Percentiles rank a stretch among this genome's conserved stretches.
Evolutionary conservation across 37 sponge, comb jelly and placozoan species (phyloP).

Genomic region (Agelas oroides): DNA sequence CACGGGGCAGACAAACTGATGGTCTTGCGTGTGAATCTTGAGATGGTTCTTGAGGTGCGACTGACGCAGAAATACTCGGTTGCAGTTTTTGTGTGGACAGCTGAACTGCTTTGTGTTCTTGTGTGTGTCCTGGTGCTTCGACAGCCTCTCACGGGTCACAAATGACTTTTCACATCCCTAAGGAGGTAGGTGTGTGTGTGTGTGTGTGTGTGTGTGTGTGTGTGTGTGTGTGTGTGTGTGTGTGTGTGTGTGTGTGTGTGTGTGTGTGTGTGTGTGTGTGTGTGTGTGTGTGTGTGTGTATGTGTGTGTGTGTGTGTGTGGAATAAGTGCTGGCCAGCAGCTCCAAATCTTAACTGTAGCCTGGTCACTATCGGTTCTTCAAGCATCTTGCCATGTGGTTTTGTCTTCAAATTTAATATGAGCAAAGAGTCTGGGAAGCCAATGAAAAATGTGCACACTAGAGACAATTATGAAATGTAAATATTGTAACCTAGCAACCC

Average conservation of each 20-base stretch:
- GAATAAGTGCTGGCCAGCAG: neutral
- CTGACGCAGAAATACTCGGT: slow-evolving; percentile 64
- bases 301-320: no score
- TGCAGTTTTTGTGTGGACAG: slow-evolving; percentile 71
- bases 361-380: neutral
- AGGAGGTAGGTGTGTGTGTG: neutral
- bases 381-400: no score
- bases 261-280: slow-evolving; percentile 71
- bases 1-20: slow-evolving; percentile 64
- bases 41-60: slow-evolving; percentile 70
- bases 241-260: slow-evolving; percentile 70
- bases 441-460: no score
- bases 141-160: slow-evolving; percentile 41
- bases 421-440: no score
- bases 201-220: slow-evolving; percentile 30
- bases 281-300: slow-evolving; percentile 26
- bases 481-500: no score
- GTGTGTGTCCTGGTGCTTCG: slow-evolving; percentile 46
- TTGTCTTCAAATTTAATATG: no score
- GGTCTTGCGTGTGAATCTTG: slow-evolving; percentile 63
- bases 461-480: no score
- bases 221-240: slow-evolving; percentile 69
- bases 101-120: slow-evolving; percentile 38
- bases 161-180: slow-evolving; percentile 69
- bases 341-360: neutral